phyloP scores from a whole-genome alignment of 2,113 vertebrate genomes.

The Caracal caracal region DNA sequence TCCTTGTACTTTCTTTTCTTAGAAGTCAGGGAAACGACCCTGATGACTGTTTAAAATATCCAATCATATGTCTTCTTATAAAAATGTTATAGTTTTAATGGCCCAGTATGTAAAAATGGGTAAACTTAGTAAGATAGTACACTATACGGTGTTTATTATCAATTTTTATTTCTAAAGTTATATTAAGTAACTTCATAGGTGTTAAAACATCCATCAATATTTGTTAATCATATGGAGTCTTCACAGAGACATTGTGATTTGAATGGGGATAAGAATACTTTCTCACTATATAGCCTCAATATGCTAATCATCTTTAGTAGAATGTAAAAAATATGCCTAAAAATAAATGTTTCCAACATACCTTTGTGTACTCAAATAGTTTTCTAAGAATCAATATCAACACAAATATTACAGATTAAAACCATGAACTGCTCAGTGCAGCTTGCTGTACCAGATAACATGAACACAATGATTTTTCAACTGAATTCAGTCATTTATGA shows the following conservation, averaged over 20 bases:
- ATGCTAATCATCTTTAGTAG: neutral
- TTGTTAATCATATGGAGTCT: no score
- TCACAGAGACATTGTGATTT: neutral
- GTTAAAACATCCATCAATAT: neutral
- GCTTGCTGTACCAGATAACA: neutral
- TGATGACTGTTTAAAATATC: neutral
- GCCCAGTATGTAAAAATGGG: neutral
- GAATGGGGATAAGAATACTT: neutral
- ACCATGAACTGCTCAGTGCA: neutral
- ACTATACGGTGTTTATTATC: neutral
- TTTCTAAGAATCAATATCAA: neutral
- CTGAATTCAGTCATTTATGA: neutral
- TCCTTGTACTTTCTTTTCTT: neutral
- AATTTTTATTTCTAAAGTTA: neutral
- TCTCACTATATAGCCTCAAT: neutral
- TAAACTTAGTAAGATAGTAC: neutral
- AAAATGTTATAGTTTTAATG: neutral
- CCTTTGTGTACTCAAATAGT: neutral
- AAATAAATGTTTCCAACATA: neutral
- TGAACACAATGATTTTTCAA: neutral
- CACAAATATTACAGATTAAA: neutral
- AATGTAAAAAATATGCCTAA: neutral
- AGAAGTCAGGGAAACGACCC: neutral
- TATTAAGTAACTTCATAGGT: neutral
- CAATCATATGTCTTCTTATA: neutral